Percentiles rank a stretch among this genome's conserved stretches.
Evolutionary conservation across 1,140 invertebrate species (phyloP).

Genomic region (Trypoxylus dichotomus): DNA sequence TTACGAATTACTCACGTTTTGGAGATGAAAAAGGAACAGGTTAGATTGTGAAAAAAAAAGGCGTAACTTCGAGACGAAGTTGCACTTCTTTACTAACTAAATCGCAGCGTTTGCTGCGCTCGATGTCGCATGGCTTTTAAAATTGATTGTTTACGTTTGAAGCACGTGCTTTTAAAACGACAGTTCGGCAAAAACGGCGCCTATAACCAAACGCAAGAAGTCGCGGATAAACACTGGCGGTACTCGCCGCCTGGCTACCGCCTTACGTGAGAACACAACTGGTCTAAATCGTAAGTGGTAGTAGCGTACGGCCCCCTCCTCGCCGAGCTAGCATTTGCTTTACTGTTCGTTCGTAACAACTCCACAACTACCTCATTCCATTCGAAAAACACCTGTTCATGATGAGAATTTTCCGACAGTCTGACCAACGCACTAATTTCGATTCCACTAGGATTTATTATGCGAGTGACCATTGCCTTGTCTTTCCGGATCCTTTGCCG

Average conservation of each 20-base stretch:
- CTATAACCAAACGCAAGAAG: slow-evolving; percentile 6
- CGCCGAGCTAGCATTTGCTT: slow-evolving; percentile 29
- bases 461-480: not conserved
- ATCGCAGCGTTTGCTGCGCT: not conserved
- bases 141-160: not conserved
- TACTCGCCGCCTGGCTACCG: slow-evolving; percentile 26
- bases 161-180: not conserved
- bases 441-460: not conserved
- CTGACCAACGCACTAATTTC: slow-evolving; percentile 53
- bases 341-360: slow-evolving; percentile 14
- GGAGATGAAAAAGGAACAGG: not conserved
- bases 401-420: slow-evolving; percentile 65
- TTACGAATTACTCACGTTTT: slow-evolving; percentile 48
- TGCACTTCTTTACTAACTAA: too few relatives aligned
- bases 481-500: not conserved
- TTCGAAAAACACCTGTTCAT: slow-evolving; percentile 69
- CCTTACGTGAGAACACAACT: slow-evolving; percentile 33
- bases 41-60: not conserved
- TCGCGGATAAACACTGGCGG: slow-evolving; percentile 23
- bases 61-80: too few relatives aligned
- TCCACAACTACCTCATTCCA: slow-evolving; percentile 52
- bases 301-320: slow-evolving; percentile 38
- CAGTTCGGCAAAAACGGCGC: not conserved
- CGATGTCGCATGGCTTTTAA: slow-evolving; percentile 1
- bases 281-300: slow-evolving; percentile 20